Evolutionary conservation across 2,797 vertebrate species (phyloP).

Genomic region (Eutrigla gurnardus): DNA sequence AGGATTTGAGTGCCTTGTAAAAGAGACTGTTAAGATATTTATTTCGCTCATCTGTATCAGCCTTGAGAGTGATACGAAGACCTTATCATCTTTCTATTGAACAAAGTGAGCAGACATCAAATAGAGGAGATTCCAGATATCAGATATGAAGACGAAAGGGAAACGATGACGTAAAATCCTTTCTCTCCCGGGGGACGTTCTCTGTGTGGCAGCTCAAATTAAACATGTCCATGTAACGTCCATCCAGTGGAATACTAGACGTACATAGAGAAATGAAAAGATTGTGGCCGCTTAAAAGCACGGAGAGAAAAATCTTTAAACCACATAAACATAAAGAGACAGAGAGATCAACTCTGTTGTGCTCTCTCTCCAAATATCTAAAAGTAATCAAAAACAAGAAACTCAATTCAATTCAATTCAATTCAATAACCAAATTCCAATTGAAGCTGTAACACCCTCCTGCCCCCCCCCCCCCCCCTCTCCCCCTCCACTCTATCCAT

Average conservation of each 20-base stretch:
- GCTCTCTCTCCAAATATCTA: constrained; percentile 17
- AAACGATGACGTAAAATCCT: neutral
- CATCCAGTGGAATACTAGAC: neutral
- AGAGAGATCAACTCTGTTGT: constrained; percentile 45
- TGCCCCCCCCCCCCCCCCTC: neutral
- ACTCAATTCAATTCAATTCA: constrained; percentile 14
- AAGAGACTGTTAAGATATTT: constrained; percentile 17
- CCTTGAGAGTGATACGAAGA: constrained; percentile 25
- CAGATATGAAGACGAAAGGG: constrained; percentile 6
- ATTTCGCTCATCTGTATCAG: constrained; percentile 31
- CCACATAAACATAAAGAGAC: constrained; percentile 34
- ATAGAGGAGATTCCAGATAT: constrained; percentile 17
- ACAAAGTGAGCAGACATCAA: constrained; percentile 33
- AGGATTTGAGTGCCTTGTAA: constrained; percentile 25
- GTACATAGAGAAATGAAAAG: constrained; percentile 19
- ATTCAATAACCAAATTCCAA: constrained; percentile 54
- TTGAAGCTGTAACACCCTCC: constrained; percentile 16
- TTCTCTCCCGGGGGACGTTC: neutral
- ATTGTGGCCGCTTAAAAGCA: neutral
- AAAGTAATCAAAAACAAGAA: constrained; percentile 46
- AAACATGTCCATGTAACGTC: constrained; percentile 1
- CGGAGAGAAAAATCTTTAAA: constrained; percentile 35
- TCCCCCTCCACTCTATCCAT: constrained; percentile 43
- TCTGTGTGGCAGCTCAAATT: neutral
- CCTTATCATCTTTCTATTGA: constrained; percentile 18